A percentile compares a stretch with the other conserved stretches of the same genome.
These are phyloP conservation scores for Oscheius sp. DNA, from an alignment of 1,140 invertebrate species.

Conservation along the genomic window DNA sequence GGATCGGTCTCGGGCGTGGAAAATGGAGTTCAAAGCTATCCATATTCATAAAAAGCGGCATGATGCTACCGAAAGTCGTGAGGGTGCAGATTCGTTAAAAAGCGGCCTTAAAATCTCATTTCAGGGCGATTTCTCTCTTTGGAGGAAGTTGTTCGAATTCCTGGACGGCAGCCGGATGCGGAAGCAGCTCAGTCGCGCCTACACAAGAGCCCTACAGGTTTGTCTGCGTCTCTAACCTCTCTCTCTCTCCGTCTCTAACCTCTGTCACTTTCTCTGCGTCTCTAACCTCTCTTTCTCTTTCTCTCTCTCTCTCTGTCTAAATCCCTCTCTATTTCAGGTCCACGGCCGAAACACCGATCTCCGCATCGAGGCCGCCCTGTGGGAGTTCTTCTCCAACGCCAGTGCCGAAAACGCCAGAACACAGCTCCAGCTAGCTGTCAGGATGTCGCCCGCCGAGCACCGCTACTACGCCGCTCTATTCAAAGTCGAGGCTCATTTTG, in stretches of 20 bases:
- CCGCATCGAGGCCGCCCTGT: constrained; percentile 42
- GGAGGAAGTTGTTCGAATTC: constrained; percentile 41
- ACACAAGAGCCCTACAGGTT: constrained; percentile 48
- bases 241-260: neutral
- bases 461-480: constrained; percentile 44
- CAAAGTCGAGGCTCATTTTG: constrained; percentile 39
- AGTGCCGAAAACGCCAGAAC: constrained; percentile 46
- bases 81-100: too few relatives aligned
- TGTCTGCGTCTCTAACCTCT: neutral
- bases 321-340: constrained; percentile 37
- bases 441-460: constrained; percentile 41
- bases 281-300: neutral
- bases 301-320: neutral
- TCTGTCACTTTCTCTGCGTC: neutral
- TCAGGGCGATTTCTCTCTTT: constrained; percentile 39
- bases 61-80: too few relatives aligned
- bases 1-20: too few relatives aligned
- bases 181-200: constrained; percentile 33
- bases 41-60: too few relatives aligned
- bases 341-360: constrained; percentile 38
- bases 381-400: constrained; percentile 42
- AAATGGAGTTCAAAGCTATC: too few relatives aligned
- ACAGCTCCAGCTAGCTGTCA: constrained; percentile 43
- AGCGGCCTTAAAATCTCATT: constrained; percentile 5
- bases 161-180: constrained; percentile 14